Base-by-base conservation (phyloP, 2,797 vertebrate genomes). In the Cirrhinus molitorella region DNA sequence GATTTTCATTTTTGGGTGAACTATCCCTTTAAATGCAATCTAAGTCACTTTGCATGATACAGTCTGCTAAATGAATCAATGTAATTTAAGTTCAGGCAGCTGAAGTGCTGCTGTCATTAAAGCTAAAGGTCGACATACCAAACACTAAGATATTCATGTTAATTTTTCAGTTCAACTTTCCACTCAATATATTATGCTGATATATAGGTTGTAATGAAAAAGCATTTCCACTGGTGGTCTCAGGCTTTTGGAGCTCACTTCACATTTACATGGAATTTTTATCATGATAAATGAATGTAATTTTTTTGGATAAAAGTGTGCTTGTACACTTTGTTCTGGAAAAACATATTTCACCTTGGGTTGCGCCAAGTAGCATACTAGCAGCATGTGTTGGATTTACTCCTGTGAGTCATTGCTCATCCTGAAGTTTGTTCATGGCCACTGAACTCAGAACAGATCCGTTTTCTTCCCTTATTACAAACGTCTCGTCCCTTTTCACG, bases 401-500 rank as follows among this genome's bases (percentile, higher is more conserved):
- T 51, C 25, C 74, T 66, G n/a, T 73, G 67, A 70, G 45, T 78
- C 74, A 87, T 89, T 89, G 87, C 88, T 90, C 88, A 88, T 80
- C 79, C 84, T 55, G 23, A 84, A 81, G 82, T 90, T 70, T 31
- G 81, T 88, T 76, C 79, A 86, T 88, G 79, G 83, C 72, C 84
- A 86, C 70, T 85, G 74, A 85, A 86, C 67, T 66, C 65, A 86
- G 86, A 90, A 79, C n/a, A 71, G 68, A 84, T 88, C 67, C 23
- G 82, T 67, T 85, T 86, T 79, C 77, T 85, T 25, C 3, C 31
- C 40, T 59, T 74, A 25, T 85, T 63, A 83, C 75, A 89, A 85
- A 81, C 63, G 40, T 88, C 65, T 65, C 21, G 14, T 13, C 81
- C 37, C 31, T 80, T 45, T 77, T 85, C 76, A 86, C 17, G 70